Conservation (phyloP, 2,113 vertebrate genomes). For the Oryctolagus cuniculus region mOryCun1.1 NC_091435.1:23738501-23739000, state of each 20-base stretch:
- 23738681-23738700: too few species aligned
- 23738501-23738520: too few species aligned
- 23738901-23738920: background rate
- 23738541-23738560: background rate
- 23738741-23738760: background rate
- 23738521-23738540: background rate
- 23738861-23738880: background rate
- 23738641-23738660: too few species aligned
- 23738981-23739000: background rate
- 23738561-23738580: too few species aligned
- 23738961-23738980: background rate
- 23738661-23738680: too few species aligned
- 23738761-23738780: background rate
- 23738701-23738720: background rate
- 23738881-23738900: background rate
- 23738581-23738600: too few species aligned
- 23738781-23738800: background rate
- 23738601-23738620: too few species aligned
- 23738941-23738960: background rate
- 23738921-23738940: background rate
- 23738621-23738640: too few species aligned
- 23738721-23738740: background rate
- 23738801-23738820: background rate
- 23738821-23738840: background rate
- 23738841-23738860: background rate